These are phyloP conservation scores for Unio delphinus DNA, from an alignment of 2,888 invertebrate species.

Conservation along the genomic window DNA sequence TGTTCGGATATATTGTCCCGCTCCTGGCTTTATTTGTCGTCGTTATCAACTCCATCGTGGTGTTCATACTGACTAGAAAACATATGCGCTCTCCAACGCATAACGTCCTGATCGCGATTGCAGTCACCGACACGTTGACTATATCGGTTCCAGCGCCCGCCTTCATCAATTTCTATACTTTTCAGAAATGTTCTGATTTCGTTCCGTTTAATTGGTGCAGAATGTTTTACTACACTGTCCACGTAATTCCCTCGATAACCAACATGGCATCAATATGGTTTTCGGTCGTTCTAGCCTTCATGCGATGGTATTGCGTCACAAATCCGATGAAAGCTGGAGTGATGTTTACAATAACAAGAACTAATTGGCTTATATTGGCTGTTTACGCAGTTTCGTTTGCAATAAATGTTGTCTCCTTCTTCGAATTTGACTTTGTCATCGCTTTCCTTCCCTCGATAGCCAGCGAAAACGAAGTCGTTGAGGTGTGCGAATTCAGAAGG, in stretches of 20 bases:
- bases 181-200: conserved; percentile 15
- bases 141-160: conserved; percentile 18
- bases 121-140: conserved; percentile 20
- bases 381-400: conserved; percentile 12
- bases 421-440: conserved; percentile 21
- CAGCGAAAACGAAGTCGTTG: conserved; percentile 5
- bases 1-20: conserved; percentile 25
- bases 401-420: conserved; percentile 13
- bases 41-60: conserved; percentile 16
- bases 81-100: conserved; percentile 28
- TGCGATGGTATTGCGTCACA: conserved; percentile 30
- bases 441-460: conserved; percentile 9
- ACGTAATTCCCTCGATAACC: conserved; percentile 22
- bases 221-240: conserved; percentile 19
- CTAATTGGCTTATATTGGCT: conserved; percentile 7
- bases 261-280: conserved; percentile 35
- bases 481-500: conserved; percentile 22
- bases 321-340: conserved; percentile 17
- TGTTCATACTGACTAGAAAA: conserved; percentile 14
- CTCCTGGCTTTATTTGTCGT: conserved; percentile 16
- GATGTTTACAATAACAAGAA: conserved; percentile 14
- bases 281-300: conserved; percentile 23
- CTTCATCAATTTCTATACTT: conserved; percentile 25
- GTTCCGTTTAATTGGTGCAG: conserved; percentile 29
- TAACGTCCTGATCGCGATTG: conserved; percentile 19